Evolutionary conservation across 1,140 invertebrate genomes (phyloP).

Genomic region (Yoshiicerus persimilis): DNA sequence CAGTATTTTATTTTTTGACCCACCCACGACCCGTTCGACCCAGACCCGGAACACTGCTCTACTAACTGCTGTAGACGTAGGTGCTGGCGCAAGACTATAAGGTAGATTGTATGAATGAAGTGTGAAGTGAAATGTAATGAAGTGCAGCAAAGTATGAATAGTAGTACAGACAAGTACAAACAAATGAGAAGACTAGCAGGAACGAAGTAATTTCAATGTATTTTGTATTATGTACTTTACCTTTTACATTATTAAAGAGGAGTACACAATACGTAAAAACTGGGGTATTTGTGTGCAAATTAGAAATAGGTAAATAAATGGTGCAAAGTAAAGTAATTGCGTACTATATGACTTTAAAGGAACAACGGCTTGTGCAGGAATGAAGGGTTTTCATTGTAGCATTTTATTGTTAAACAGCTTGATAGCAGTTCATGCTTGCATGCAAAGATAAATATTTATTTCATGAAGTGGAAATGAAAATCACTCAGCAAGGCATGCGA

Average conservation of each 20-base stretch:
- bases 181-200: too few relatives aligned
- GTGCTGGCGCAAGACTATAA: too few relatives aligned
- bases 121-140: too few relatives aligned
- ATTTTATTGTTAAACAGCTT: not conserved
- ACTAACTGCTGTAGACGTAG: too few relatives aligned
- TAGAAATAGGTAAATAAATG: not conserved
- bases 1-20: too few relatives aligned
- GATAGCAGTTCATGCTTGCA: not conserved
- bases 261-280: not conserved
- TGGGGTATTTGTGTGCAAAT: not conserved
- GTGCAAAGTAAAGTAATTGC: too few relatives aligned
- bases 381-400: not conserved
- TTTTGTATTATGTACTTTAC: too few relatives aligned
- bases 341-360: not conserved
- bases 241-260: too few relatives aligned
- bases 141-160: not conserved
- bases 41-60: too few relatives aligned
- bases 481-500: not conserved
- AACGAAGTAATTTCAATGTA: too few relatives aligned
- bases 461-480: not conserved
- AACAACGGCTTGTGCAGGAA: not conserved
- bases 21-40: too few relatives aligned
- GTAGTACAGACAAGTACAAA: not conserved
- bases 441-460: not conserved
- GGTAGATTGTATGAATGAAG: not conserved